These are phyloP conservation scores for Rhineura floridana DNA, from an alignment of 2,113 vertebrate genomes.

Conservation along the genomic window DNA sequence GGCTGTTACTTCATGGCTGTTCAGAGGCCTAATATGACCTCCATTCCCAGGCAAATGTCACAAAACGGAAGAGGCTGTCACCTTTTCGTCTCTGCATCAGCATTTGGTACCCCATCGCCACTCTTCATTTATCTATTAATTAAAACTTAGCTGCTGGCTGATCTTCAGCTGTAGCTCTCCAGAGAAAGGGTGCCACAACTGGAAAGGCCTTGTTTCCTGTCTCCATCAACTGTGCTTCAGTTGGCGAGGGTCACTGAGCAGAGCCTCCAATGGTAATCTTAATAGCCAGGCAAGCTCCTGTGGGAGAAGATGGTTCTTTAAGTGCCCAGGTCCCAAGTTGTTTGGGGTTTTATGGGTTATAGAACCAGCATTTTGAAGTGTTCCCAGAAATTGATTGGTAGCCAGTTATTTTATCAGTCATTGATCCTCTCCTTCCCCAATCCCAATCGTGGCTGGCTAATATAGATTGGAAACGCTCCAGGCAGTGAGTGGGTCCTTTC, in stretches of 20 bases:
- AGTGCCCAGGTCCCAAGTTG: not conserved
- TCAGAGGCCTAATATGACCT: not conserved
- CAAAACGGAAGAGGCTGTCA: not conserved
- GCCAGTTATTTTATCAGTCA: not conserved
- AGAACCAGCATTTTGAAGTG: not conserved
- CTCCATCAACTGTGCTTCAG: not conserved
- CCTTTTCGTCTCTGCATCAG: too few species aligned
- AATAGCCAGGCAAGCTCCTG: not conserved
- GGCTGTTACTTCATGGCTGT: not conserved
- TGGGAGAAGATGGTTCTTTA: not conserved
- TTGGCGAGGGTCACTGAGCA: not conserved
- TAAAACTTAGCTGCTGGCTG: not conserved
- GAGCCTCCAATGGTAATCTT: not conserved
- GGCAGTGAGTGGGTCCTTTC: too few species aligned
- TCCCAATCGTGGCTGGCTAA: not conserved
- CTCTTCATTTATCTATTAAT: not conserved
- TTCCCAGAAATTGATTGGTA: not conserved
- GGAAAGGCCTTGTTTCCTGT: not conserved
- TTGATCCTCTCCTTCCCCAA: not conserved
- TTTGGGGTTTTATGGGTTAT: not conserved
- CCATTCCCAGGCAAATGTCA: not conserved
- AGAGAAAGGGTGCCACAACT: not conserved
- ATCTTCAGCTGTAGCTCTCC: not conserved
- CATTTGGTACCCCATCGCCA: too few species aligned
- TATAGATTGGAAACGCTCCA: too few species aligned